Conservation (phyloP, 1,140 invertebrate genomes). For the Apocrypta bakeri region DNA sequence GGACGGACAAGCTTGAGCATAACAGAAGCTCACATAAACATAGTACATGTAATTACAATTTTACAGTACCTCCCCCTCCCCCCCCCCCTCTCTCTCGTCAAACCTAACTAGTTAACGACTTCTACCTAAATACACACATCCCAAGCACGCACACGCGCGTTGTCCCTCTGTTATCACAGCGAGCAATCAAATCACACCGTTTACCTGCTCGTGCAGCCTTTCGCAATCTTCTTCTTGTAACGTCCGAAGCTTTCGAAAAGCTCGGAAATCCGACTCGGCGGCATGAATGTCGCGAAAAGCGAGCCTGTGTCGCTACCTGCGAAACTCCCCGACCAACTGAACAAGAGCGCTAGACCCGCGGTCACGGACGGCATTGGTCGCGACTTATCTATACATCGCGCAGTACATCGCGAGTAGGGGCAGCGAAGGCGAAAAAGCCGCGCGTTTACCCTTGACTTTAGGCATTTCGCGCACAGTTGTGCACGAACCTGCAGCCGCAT, state of each 20-base stretch:
- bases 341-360: not conserved
- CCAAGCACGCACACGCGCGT: no score
- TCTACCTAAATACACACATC: no score
- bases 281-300: not conserved
- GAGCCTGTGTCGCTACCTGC: no score
- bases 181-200: not conserved
- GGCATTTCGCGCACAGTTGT: not conserved
- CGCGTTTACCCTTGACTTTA: not conserved
- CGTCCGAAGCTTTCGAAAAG: not conserved
- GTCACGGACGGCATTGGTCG: not conserved
- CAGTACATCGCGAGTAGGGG: not conserved
- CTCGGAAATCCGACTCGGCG: not conserved
- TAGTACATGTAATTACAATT: no score
- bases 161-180: no score
- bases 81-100: no score
- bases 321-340: not conserved
- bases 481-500: no score
- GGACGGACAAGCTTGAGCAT: no score
- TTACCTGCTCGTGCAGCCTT: not conserved
- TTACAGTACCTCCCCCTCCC: no score
- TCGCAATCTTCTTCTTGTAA: not conserved
- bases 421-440: not conserved
- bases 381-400: constrained; percentile 12
- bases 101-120: no score
- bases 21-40: no score